These are phyloP conservation scores for Chamaetylas fuelleborni DNA, from an alignment of 2,113 vertebrate species.

Conservation along the genomic window DNA sequence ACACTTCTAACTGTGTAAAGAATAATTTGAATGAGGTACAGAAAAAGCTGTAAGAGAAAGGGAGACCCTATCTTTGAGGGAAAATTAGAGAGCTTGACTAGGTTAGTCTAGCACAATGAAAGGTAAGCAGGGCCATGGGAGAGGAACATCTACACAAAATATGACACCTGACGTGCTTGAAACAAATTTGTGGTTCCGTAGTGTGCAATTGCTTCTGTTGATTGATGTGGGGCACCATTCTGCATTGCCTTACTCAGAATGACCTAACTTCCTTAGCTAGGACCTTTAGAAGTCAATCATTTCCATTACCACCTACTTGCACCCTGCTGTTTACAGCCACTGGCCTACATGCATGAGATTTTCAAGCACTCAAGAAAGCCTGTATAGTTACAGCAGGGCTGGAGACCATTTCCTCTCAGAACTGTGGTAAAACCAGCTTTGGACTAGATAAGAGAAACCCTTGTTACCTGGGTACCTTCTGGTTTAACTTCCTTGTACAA, in stretches of 20 bases:
- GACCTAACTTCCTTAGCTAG: not conserved
- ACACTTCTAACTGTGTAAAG: not conserved
- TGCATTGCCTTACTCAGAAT: not conserved
- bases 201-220: not conserved
- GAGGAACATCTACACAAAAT: not conserved
- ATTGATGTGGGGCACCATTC: not conserved
- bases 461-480: not conserved
- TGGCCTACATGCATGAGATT: not conserved
- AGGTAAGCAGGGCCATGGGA: not conserved
- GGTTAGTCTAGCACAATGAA: not conserved
- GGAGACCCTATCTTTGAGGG: not conserved
- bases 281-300: not conserved
- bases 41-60: not conserved
- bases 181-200: not conserved
- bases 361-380: not conserved
- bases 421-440: not conserved
- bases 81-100: not conserved
- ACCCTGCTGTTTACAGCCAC: not conserved
- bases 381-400: not conserved
- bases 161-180: not conserved
- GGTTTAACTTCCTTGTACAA: not conserved
- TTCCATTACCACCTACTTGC: not conserved
- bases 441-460: not conserved
- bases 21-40: not conserved
- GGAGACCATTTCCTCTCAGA: not conserved